Evolutionary conservation across 2,113 vertebrate species (phyloP), one percentile per base, ranked within the genome.

Genomic region (Pyrgilauda ruficollis): DNA sequence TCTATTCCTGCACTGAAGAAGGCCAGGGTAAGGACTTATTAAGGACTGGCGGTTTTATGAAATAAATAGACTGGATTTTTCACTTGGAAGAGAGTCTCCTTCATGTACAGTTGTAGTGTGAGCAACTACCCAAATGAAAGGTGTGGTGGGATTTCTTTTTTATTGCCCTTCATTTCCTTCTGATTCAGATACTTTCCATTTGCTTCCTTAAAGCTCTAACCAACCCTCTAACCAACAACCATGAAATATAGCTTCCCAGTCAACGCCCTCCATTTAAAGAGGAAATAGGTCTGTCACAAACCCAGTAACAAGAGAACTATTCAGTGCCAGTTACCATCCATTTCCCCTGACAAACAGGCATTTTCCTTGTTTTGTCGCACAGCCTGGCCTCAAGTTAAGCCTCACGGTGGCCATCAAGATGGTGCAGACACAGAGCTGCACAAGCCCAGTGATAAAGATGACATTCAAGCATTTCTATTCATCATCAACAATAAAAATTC

Each of bases 181-280:
- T 77, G 41, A 89, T 90, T 93, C 61, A 92, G 58, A 75, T 92
- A 67, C 61, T 95, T 96, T 87, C 77, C 62, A 49, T 90, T 93
- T 91, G 49, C 74, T 87, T 87, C 49, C 84, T 67, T 56, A 76
- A 61, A 72, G 49, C 41, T 58, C 31, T 93, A 79, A 93, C 61
- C 68, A 93, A 31, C 64, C 39, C 28, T 84, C 53, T 73, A 85
- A 87, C 53, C 78, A 83, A 66, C 41, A 68, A 24, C 24, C 59
- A 72, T 81, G 91, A 93, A 89, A 92, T 84, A 90, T 0, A 78
- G 28, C 64, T 73, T 86, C 46, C 33, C 47, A 55, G 63, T 50
- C 72, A 94, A 53, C 7, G 0, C 10, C n/a, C 10, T 15, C 8
- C 27, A 67, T 44, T 90, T 89, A 78, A 69, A 74, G 55, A 76